Base-by-base conservation (phyloP, 2,797 vertebrate species). In the Dendrocincla fuliginosa region DNA sequence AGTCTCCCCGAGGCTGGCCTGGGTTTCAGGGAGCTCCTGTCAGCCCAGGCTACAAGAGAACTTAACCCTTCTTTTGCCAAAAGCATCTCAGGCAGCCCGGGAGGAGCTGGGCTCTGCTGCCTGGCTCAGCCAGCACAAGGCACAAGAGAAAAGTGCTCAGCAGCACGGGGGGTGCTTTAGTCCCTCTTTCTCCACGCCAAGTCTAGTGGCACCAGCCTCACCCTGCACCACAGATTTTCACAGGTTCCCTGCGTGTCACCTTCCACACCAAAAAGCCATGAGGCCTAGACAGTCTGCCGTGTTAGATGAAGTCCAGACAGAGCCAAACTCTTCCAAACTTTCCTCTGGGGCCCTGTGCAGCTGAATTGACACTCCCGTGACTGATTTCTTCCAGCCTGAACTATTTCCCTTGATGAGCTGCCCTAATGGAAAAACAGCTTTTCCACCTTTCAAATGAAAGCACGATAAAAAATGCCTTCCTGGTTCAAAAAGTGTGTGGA, bases 341-440 rank as follows among this genome's bases (percentile, higher is more conserved):
- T 95, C 84, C 65, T 78, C 27, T 50, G 69, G 86, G 94, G 83
- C 88, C 90, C 92, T 71, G 46, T 30, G 52, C 88, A 90, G 94
- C 73, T 81, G 89, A 93, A 73, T 85, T 81, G 84, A 92, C 87
- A 50, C 94, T 97, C 52, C 68, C 0, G 25, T 96, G 95, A 96
- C 93, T 95, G 95, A 96, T 96, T 92, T 84, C 93, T 96, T 97
- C 95, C 95, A 96, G 95, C 83, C 87, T 80, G 63, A 90, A 93
- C 53, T 67, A 87, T 90, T 95, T 96, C 87, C 83, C 80, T 92
- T 75, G 91, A 83, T 93, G 90, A 91, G 93, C 71, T 89, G 41
- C 61, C 73, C 61, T 91, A 85, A 96, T 90, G 84, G 95, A 87
- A 93, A 92, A 96, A 93, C 81, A 83, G 35, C 64, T 86, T 95